Base-by-base conservation (phyloP, 2,113 vertebrate genomes). In the Sylvietta virens region DNA sequence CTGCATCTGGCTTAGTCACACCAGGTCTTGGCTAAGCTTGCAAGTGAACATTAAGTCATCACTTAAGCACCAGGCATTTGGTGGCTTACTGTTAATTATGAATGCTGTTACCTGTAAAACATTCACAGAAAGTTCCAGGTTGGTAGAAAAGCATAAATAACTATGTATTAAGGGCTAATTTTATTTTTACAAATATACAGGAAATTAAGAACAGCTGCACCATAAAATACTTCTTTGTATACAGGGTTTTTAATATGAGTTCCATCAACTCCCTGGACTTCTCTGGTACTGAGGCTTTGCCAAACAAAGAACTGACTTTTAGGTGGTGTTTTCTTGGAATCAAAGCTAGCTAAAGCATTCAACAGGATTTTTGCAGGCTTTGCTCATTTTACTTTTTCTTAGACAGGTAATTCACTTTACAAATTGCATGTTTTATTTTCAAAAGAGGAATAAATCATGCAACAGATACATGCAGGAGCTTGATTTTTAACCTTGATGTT, bases 181-280 rank as follows among this genome's bases (percentile, higher is more conserved):
- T 85, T 69, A 35, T 73, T 93, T 94, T 90, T 79, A 83, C 90
- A 93, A 92, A 92, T 77, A 88, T 19, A 88, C 33, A 83, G 79
- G 67, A 97, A 97, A 96, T 95, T 69, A 86, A 69, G 57, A 95
- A 39, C 90, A 96, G 79, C 35, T 95, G 96, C 42, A 47, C 33
- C 51, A 45, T 70, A 88, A 95, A 97, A 72, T 69, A 69, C 31
- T 57, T 69, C 70, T 95, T 90, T 93, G 88, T 92, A 39, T 40
- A 69, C 31, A 27, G 13, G 6, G 22, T 17, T 94, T 92, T 90
- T 88, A 66, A 69, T 61, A 82, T 1, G 10, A 88, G 70, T 86
- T 88, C 28, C 48, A 76, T 30, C 74, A 87, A 28, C 30, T 96
- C 78, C 74, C 74, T 80, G 62, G 9, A 90, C 50, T 80, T 88